Evolutionary conservation across 2,797 vertebrate species (phyloP), one percentile per base, ranked within the genome.

Genomic region (Linurgus olivaceus): DNA sequence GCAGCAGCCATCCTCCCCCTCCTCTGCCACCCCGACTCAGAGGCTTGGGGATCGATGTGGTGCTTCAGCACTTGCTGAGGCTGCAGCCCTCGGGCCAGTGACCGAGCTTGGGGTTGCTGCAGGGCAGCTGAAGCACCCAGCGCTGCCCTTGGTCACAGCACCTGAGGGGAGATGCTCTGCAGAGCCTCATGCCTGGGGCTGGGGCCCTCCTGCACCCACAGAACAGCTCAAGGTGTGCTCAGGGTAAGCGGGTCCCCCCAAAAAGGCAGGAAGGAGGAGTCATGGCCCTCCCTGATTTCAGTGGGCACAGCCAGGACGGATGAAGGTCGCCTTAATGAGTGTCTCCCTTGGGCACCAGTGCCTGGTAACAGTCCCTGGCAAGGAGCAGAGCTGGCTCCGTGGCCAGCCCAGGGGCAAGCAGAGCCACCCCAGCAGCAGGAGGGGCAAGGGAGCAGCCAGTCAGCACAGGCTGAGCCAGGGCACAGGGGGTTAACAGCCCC

Each of bases 401-500:
- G n/a, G 77, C 52, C 0, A 0, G 76, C 54, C 29, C 42, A n/a
- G 4, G 6, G 61, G 57, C 51, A 40, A 73, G 54, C 48, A 52
- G 12, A 57, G 26, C 76, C 0, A 1, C 10, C 7, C n/a, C 10
- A 50, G 66, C 0, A 0, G 35, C 50, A 65, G 23, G 52, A 65
- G 17, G 35, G 40, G 59, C 35, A 40, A 40, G 18, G 54, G 35
- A 40, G 51, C 17, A 61, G 59, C 24, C n/a, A 4, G 2, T 7
- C 4, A 3, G 52, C 7, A 1, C 61, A 16, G 57, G n/a, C 54
- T 47, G 57, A 35, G 66, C 73, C 17, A 50, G 92, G 84, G 45
- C 7, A 1, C 66, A 94, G 68, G n/a, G 83, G n/a, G 94, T 96
- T 95, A 97, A 96, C 57, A 65, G 77, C 83, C 89, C 65, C 87